A percentile compares a stretch with the other conserved stretches of the same genome.
Evolutionary conservation across 2,113 vertebrate genomes (phyloP).

Genomic region (Nothocercus julius): DNA sequence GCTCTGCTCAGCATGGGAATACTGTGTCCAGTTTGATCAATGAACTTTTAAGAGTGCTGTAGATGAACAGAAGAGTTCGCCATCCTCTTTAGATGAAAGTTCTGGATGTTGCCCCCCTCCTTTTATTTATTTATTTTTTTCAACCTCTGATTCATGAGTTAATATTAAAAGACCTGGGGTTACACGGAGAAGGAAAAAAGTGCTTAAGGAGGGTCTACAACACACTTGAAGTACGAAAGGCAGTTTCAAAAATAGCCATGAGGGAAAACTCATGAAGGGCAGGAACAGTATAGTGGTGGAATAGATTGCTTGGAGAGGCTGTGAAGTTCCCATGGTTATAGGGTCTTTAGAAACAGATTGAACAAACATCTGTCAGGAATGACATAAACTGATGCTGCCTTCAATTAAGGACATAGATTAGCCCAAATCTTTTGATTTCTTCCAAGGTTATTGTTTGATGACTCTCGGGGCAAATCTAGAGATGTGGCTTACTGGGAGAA

Average conservation of each 20-base stretch:
- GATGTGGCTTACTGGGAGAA: not conserved
- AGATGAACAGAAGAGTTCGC: not conserved
- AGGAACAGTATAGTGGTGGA: not conserved
- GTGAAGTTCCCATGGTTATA: not conserved
- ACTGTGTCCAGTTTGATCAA: not conserved
- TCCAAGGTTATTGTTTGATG: not conserved
- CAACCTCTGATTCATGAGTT: not conserved
- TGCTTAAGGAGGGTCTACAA: accelerated
- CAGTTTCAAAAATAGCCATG: not conserved
- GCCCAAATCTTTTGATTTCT: not conserved
- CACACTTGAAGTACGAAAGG: not conserved
- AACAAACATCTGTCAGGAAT: not conserved
- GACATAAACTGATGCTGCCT: not conserved
- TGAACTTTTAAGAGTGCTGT: not conserved
- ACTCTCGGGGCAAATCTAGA: not conserved
- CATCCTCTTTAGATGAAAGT: not conserved
- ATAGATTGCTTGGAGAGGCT: not conserved
- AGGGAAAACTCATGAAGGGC: not conserved
- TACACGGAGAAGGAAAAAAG: not conserved
- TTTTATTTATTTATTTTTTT: not conserved
- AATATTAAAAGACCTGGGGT: not conserved
- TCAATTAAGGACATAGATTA: not conserved
- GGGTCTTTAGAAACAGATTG: not conserved
- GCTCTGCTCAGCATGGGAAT: not conserved
- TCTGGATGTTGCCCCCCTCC: not conserved